These are phyloP conservation scores for Drosophila heteroneura DNA, from an alignment of 2,888 invertebrate species.

Conservation along the genomic window DNA sequence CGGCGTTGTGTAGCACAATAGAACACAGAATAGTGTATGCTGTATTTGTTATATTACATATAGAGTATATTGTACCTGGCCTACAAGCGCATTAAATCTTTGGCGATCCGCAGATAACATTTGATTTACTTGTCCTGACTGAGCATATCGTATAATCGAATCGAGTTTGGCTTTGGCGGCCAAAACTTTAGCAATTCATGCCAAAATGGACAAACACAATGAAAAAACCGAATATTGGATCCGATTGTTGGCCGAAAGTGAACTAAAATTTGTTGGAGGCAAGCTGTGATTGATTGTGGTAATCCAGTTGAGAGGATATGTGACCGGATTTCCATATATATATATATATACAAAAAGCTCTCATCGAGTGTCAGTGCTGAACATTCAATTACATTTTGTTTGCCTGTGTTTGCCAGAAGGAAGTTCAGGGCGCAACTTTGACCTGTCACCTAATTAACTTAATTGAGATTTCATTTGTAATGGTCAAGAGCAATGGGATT, in stretches of 20 bases:
- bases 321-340: constrained; percentile 20
- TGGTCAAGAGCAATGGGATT: constrained; percentile 1
- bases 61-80: neutral
- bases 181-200: constrained; percentile 41
- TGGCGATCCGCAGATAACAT: neutral
- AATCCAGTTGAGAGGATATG: constrained; percentile 37
- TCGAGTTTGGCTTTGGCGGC: constrained; percentile 32
- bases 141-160: constrained; percentile 57
- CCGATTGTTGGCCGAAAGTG: constrained; percentile 11
- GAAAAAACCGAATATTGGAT: neutral
- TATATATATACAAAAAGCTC: neutral
- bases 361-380: constrained; percentile 34
- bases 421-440: constrained; percentile 13
- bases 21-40: neutral
- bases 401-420: constrained; percentile 6
- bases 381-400: constrained; percentile 33
- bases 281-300: constrained; percentile 19
- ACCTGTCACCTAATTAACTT: constrained; percentile 42
- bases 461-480: constrained; percentile 12
- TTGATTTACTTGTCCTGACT: neutral
- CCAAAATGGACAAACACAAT: constrained; percentile 9
- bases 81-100: neutral
- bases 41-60: neutral
- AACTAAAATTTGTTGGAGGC: constrained; percentile 21
- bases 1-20: neutral